These are phyloP conservation scores for Anser cygnoides DNA, from an alignment of 2,113 vertebrate genomes.

Conservation along the genomic window DNA sequence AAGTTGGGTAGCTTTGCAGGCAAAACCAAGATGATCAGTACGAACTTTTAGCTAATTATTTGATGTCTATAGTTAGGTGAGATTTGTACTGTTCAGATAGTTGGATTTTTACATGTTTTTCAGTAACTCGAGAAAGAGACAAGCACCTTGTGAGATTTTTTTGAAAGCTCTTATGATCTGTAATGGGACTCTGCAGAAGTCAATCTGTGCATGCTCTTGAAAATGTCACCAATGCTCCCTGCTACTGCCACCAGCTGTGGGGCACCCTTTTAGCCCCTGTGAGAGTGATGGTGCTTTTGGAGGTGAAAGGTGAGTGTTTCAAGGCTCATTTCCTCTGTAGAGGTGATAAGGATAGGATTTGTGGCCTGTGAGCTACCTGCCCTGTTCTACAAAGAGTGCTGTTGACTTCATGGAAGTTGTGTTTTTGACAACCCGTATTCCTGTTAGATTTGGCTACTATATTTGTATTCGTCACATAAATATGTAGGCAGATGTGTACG, in stretches of 20 bases:
- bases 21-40: background rate
- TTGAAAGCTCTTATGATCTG: background rate
- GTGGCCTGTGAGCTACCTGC: background rate
- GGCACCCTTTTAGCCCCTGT: background rate
- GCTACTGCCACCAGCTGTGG: background rate
- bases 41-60: background rate
- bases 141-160: background rate
- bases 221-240: background rate
- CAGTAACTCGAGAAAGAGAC: background rate
- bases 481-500: background rate
- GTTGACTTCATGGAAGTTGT: background rate
- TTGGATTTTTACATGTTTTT: background rate
- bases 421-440: background rate
- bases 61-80: background rate
- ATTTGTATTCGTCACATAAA: background rate
- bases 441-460: background rate
- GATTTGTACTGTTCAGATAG: background rate
- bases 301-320: background rate
- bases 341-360: background rate
- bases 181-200: background rate
- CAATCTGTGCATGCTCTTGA: accelerated
- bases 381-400: background rate
- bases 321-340: background rate
- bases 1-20: background rate
- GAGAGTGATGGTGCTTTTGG: background rate